Evolutionary conservation across 2,888 invertebrate species (phyloP), one percentile per base, ranked within the genome.

Genomic region (Ctenicera cuprea): DNA sequence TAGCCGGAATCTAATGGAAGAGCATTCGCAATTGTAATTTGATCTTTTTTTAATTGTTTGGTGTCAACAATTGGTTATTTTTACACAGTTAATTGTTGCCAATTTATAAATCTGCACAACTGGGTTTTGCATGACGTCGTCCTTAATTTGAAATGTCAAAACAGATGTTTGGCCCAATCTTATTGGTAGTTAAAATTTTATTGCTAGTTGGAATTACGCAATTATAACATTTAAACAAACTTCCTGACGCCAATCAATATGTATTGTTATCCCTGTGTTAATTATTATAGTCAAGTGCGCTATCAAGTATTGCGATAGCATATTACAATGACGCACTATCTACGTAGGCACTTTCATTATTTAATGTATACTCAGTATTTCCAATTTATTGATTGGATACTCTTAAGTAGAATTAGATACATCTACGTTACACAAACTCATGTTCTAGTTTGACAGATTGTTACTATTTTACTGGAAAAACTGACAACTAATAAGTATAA

Each of bases 101-200:
- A 59, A 59, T 59, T 59, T 59, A 54, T 26, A 38, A 59, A 59
- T 38, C 59, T 41, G 37, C 38, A 30, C 52, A 41, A 38, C n/a
- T 16, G 38, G 41, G n/a, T 33, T 57, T 33, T 33, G 22, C 22
- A 52, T 50, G 50, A 50, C 22, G 54, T 22, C 54, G 26, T 16
- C 3, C 54, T 20, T 33, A 50, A 41, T 50, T 22, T 54, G 12
- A 33, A 54, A 54, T 54, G 54, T n/a, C 54, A n/a, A 8, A 12
- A n/a, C 33, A 30, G n/a, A 30, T 54, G 54, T 54, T 50, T 48
- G 50, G 54, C 14, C n/a, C n/a, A 3, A 30, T 7, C 26, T 33
- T 5, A 11, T 54, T 0, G n/a, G 14, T 33, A 30, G 9, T 30
- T 54, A 54, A 52, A 26, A 52, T 26, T 11, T 52, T 52, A 26